Evolutionary conservation across 2,888 invertebrate genomes (phyloP).

Genomic region (Idaea aversata): DNA sequence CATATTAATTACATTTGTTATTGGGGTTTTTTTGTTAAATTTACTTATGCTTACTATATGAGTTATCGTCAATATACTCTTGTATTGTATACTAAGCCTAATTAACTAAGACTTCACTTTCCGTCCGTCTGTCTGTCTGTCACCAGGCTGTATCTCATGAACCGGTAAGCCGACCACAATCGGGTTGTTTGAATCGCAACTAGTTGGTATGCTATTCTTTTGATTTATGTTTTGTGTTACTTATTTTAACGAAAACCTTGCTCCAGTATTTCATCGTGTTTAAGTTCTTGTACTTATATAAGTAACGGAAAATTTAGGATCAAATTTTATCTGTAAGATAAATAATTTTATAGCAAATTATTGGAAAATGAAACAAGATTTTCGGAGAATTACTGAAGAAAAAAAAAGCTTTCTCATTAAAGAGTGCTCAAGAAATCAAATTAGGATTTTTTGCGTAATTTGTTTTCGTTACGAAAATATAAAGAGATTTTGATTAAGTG

Average conservation of each 20-base stretch:
- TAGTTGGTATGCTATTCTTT: background rate
- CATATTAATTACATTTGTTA: too few species aligned
- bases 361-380: background rate
- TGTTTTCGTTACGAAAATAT: background rate
- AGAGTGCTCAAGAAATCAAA: background rate
- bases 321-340: background rate
- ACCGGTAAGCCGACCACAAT: too few species aligned
- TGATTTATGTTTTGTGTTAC: background rate
- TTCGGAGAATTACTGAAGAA: background rate
- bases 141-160: too few species aligned
- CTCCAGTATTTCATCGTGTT: background rate
- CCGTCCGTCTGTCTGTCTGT: too few species aligned
- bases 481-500: background rate
- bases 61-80: too few species aligned
- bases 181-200: background rate
- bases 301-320: background rate
- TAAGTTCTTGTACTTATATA: background rate
- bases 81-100: too few species aligned
- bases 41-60: too few species aligned
- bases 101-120: too few species aligned
- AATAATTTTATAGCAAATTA: background rate
- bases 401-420: background rate
- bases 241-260: background rate
- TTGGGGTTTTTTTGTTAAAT: too few species aligned
- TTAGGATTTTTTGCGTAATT: background rate